Evolutionary conservation across 1,140 invertebrate species (phyloP), one percentile per base, ranked within the genome.

Genomic region (Drosophila bocqueti): DNA sequence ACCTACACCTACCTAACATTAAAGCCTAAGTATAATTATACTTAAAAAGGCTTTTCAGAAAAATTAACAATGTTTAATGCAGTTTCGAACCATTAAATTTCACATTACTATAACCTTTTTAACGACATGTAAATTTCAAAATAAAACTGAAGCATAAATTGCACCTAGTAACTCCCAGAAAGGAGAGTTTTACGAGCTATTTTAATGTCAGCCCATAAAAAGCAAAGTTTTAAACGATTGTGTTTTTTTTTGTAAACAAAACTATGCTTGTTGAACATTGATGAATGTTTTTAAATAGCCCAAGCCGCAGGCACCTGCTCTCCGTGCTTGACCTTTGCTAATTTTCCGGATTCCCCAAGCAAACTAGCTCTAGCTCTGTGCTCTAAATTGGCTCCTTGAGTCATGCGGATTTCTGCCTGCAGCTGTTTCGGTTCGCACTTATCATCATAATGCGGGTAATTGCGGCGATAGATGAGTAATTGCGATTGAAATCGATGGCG

Each of bases 381-480:
- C 63, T 68, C 67, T 10, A 68, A 55, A 47, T 71, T 21, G 64
- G 11, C 29, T 34, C 42, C 64, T 55, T 74, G 71, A 74, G 67
- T 74, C 71, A 74, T 49, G 24, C 38, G 29, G 18, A 61, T 45
- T 36, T 43, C 55, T 52, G 55, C 46, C n/a, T 8, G 71, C 68
- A 73, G 71, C 69, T 73, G 69, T 36, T 73, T 42, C 5, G 45
- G 15, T 73, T 74, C 71, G 55, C 71, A 74, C 68, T 74, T 74
- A 74, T 74, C 57, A 43, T 73, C 38, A 73, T 73, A 61, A 73
- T 61, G 36, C 45, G 36, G 3, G 55, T 73, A 72, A 73, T 73
- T 73, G 46, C 13, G 13, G 69, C 69, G 71, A 38, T 60, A 72
- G 66, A 73, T 72, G 71, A 73, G 71, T 74, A 74, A 74, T 73